Evolutionary conservation across 2,888 invertebrate species (phyloP).

Genomic region (Ptychoptera albimana): DNA sequence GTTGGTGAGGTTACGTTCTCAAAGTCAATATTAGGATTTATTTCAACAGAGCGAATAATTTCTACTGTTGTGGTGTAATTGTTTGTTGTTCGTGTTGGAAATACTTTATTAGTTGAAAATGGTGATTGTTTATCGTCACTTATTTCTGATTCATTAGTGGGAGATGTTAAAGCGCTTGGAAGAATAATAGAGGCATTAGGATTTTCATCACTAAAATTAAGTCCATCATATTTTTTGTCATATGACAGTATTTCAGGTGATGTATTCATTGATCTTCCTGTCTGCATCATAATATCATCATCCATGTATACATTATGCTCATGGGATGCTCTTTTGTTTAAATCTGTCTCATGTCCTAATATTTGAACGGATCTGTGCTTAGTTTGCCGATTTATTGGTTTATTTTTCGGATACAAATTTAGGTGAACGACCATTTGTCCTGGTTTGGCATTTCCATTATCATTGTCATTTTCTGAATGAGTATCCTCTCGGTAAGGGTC

Average conservation of each 20-base stretch:
- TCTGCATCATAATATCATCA: too few species aligned
- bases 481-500: neutral
- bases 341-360: too few species aligned
- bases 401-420: slow-evolving; percentile 43
- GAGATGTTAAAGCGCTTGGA: neutral
- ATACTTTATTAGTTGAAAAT: too few species aligned
- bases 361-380: too few species aligned
- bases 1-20: neutral
- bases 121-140: neutral
- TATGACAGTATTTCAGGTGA: neutral
- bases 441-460: slow-evolving; percentile 20
- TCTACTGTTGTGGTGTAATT: neutral
- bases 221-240: neutral
- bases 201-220: neutral
- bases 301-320: too few species aligned
- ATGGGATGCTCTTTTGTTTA: too few species aligned
- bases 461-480: neutral
- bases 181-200: neutral
- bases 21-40: neutral
- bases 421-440: slow-evolving; percentile 47
- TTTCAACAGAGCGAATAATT: slow-evolving; percentile 3
- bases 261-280: neutral
- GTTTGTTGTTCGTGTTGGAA: neutral
- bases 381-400: slow-evolving; percentile 12
- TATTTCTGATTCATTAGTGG: neutral